Conservation (phyloP, 2,888 invertebrate species). For the Encarsia formosa region DNA sequence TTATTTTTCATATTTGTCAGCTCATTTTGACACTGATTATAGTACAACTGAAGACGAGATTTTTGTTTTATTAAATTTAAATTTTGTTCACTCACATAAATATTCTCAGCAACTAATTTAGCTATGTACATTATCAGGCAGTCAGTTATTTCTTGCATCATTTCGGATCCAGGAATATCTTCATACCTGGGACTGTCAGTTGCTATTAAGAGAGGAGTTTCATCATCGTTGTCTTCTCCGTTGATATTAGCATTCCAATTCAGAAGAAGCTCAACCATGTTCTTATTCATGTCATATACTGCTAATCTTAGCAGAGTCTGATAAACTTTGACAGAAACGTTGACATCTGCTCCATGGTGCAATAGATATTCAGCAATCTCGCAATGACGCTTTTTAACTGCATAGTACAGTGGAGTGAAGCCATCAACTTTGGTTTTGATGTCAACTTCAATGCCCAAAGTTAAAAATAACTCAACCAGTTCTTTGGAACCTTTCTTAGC, state of each 20-base stretch:
- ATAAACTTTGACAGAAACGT: conserved; percentile 15
- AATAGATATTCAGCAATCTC: conserved; percentile 21
- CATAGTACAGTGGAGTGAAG: conserved; percentile 22
- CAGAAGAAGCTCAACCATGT: conserved; percentile 23
- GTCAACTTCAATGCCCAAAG: conserved; percentile 21
- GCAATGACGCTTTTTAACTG: conserved; percentile 21
- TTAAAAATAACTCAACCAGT: conserved; percentile 21
- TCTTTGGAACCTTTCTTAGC: conserved; percentile 20
- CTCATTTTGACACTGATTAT: conserved; percentile 15
- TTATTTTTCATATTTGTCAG: conserved; percentile 13
- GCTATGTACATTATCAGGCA: conserved; percentile 21
- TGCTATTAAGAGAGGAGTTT: conserved; percentile 17
- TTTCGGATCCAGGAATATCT: conserved; percentile 22
- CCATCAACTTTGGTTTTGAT: conserved; percentile 14
- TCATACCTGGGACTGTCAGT: conserved; percentile 20
- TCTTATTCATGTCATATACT: conserved; percentile 23
- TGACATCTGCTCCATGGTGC: conserved; percentile 22
- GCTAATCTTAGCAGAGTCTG: conserved; percentile 21
- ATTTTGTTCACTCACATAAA: conserved; percentile 18
- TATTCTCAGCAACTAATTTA: conserved; percentile 14
- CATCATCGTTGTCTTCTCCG: conserved; percentile 18
- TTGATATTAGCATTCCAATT: conserved; percentile 25
- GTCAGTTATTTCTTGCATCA: conserved; percentile 19
- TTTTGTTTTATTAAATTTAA: conserved; percentile 14
- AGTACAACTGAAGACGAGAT: conserved; percentile 10